These are phyloP conservation scores for Petroica traversi DNA, from an alignment of 2,113 vertebrate genomes.

Conservation along the genomic window DNA sequence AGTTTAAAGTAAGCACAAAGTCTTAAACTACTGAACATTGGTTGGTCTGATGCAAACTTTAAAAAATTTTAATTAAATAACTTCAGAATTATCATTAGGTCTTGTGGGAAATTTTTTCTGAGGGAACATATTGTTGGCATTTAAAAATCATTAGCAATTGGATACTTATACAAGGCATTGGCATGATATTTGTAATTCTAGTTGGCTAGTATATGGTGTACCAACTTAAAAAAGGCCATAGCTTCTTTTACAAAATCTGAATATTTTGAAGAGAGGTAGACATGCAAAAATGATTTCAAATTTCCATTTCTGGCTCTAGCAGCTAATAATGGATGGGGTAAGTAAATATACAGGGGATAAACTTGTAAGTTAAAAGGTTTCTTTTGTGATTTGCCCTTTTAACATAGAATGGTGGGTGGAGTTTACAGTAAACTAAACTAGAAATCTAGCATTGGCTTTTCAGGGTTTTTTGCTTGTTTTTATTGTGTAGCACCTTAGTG, in stretches of 20 bases:
- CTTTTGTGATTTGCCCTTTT: not conserved
- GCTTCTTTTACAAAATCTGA: not conserved
- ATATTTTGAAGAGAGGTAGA: not conserved
- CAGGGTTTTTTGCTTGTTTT: not conserved
- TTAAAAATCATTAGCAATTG: conserved; percentile 52
- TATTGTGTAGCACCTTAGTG: not conserved
- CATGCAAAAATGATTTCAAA: not conserved
- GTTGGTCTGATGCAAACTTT: not conserved
- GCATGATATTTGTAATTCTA: not conserved
- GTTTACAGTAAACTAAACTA: not conserved
- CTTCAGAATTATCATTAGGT: conserved; percentile 1
- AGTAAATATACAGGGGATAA: not conserved
- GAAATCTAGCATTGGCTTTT: not conserved
- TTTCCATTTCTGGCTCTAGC: not conserved
- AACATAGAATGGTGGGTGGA: not conserved
- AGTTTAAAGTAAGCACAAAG: not conserved
- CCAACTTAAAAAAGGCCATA: not conserved
- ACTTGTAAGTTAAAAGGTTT: not conserved
- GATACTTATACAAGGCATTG: conserved; percentile 22
- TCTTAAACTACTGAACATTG: not conserved
- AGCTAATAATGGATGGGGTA: not conserved
- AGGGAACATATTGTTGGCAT: conserved; percentile 26
- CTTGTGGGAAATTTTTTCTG: not conserved
- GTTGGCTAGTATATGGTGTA: not conserved
- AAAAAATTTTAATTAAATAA: conserved; percentile 43